Evolutionary conservation across 2,888 invertebrate species (phyloP).

Genomic region (Pristionchus mayeri): DNA sequence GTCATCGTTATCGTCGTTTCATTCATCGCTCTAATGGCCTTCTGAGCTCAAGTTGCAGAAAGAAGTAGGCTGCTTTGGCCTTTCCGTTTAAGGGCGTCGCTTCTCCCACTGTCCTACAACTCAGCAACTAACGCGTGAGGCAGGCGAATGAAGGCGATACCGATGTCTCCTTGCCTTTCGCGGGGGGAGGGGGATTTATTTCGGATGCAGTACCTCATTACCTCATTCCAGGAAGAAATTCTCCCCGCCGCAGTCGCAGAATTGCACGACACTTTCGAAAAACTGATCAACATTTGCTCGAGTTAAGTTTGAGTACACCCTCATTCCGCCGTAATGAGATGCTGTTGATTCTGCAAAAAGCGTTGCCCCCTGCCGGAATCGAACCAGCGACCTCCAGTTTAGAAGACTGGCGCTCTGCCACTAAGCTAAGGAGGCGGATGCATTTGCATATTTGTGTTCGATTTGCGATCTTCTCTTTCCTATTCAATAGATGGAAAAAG

Average conservation of each 20-base stretch:
- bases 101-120: not conserved
- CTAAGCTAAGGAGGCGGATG: not conserved
- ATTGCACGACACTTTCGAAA: conserved; percentile 11
- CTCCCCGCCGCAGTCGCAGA: not conserved
- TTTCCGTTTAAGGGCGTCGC: not conserved
- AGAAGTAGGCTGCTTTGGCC: not conserved
- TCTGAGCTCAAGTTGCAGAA: not conserved
- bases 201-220: not conserved
- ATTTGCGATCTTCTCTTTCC: too few species aligned
- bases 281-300: not conserved
- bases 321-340: not conserved
- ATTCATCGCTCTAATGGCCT: not conserved
- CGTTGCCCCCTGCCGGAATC: not conserved
- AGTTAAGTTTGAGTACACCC: not conserved
- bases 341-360: not conserved
- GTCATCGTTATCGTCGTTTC: too few species aligned
- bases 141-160: not conserved
- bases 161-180: not conserved
- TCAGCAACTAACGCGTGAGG: not conserved
- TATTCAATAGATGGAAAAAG: too few species aligned
- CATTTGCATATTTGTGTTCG: too few species aligned
- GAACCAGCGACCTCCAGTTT: conserved; percentile 23
- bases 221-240: not conserved
- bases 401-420: not conserved
- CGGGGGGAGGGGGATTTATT: not conserved